Conservation (phyloP, 2,888 invertebrate genomes). For the Anoncus sp. region DNA sequence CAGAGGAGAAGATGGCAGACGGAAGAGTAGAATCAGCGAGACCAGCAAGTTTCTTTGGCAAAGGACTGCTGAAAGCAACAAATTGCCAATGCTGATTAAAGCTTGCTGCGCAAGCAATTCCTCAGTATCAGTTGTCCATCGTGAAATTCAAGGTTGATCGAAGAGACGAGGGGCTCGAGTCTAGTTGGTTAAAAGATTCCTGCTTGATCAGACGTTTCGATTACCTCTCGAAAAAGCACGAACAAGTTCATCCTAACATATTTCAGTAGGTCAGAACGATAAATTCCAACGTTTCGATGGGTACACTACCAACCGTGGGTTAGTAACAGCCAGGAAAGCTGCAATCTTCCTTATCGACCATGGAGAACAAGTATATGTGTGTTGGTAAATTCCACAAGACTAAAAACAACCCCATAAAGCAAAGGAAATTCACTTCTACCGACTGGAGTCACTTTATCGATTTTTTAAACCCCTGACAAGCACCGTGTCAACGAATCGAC, state of each 20-base stretch:
- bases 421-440: slow-evolving; percentile 7
- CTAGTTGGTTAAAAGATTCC: neutral
- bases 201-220: neutral
- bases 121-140: neutral
- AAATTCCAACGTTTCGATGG: neutral
- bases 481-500: no score
- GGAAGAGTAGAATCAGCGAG: neutral
- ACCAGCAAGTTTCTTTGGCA: slow-evolving; percentile 20
- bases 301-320: slow-evolving; percentile 33
- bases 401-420: neutral
- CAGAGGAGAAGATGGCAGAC: neutral
- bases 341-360: slow-evolving; percentile 42
- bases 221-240: neutral
- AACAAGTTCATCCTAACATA: neutral
- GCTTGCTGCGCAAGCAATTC: slow-evolving; percentile 11
- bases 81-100: slow-evolving; percentile 33
- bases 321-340: neutral
- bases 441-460: slow-evolving; percentile 17
- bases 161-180: neutral
- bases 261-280: neutral
- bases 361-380: neutral
- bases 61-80: slow-evolving; percentile 30
- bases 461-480: neutral
- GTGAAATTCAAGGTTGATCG: neutral
- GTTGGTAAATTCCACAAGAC: neutral